phyloP scores from a whole-genome alignment of 2,113 vertebrate species.

The Saccopteryx leptura region DNA sequence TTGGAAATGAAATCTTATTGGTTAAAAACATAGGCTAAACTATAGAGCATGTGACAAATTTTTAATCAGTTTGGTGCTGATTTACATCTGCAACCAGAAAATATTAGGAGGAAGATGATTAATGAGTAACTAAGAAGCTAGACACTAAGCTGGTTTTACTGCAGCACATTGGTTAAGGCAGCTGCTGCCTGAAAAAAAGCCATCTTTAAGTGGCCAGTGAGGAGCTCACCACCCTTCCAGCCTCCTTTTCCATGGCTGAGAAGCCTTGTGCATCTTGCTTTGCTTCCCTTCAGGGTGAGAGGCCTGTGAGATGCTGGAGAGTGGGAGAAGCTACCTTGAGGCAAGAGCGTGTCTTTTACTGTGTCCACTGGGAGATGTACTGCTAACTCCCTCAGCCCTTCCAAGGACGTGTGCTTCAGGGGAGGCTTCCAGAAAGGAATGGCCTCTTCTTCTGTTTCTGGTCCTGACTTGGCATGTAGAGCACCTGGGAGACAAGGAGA shows the following conservation, averaged over 20 bases:
- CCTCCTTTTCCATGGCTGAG: not conserved
- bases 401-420: constrained; percentile 52
- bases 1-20: not conserved
- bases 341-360: constrained; percentile 27
- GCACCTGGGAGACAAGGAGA: constrained; percentile 63
- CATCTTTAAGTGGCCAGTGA: not conserved
- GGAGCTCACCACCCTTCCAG: constrained; percentile 47
- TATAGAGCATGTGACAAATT: not conserved
- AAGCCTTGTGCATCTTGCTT: constrained; percentile 10
- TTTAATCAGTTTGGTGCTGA: not conserved
- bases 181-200: not conserved
- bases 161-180: not conserved
- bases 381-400: constrained; percentile 47
- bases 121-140: not conserved
- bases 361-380: constrained; percentile 75
- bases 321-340: constrained; percentile 70
- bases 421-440: constrained; percentile 52
- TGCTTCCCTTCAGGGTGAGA: constrained; percentile 44
- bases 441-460: not conserved
- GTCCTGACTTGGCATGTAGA: constrained; percentile 32
- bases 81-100: not conserved
- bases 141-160: not conserved
- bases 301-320: constrained; percentile 12
- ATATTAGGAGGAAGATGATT: constrained; percentile 1
- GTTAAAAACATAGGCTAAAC: constrained; percentile 16